These are phyloP conservation scores for Merops nubicus DNA, from an alignment of 2,113 vertebrate species.

Conservation along the genomic window DNA sequence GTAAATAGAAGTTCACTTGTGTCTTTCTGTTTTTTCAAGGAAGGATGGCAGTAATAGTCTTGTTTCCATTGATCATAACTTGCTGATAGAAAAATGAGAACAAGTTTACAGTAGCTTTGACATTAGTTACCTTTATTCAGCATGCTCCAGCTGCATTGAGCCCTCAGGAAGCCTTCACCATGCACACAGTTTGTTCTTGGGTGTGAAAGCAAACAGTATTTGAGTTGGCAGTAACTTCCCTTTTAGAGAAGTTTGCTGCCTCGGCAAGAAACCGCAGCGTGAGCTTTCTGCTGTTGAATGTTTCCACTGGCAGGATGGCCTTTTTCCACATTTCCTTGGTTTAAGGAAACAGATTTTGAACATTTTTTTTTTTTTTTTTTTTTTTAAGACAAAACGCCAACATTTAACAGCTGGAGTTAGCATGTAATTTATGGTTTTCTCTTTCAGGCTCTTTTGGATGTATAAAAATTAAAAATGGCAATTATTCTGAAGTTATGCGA, in stretches of 20 bases:
- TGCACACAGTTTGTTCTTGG: conserved; percentile 88
- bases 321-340: conserved; percentile 95
- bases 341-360: conserved; percentile 98
- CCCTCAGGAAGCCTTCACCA: conserved; percentile 91
- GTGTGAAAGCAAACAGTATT: conserved; percentile 90
- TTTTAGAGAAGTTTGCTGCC: conserved; percentile 92
- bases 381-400: conserved; percentile 81
- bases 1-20: conserved; percentile 26
- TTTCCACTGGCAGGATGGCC: conserved; percentile 90
- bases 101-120: conserved; percentile 92
- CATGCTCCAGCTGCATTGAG: conserved; percentile 90
- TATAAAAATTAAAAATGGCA: conserved; percentile 71
- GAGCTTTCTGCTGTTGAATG: conserved; percentile 83
- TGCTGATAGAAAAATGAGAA: conserved; percentile 82
- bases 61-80: conserved; percentile 84
- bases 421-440: conserved; percentile 79
- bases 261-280: conserved; percentile 91
- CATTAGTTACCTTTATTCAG: conserved; percentile 91
- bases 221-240: conserved; percentile 91
- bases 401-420: conserved; percentile 81
- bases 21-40: neutral
- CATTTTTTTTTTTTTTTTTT: conserved; percentile 76
- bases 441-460: conserved; percentile 66
- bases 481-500: conserved; percentile 63
- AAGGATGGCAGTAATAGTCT: conserved; percentile 50